Base-by-base conservation (phyloP, 1,140 invertebrate species). In the Bilobella aurantiaca region DNA sequence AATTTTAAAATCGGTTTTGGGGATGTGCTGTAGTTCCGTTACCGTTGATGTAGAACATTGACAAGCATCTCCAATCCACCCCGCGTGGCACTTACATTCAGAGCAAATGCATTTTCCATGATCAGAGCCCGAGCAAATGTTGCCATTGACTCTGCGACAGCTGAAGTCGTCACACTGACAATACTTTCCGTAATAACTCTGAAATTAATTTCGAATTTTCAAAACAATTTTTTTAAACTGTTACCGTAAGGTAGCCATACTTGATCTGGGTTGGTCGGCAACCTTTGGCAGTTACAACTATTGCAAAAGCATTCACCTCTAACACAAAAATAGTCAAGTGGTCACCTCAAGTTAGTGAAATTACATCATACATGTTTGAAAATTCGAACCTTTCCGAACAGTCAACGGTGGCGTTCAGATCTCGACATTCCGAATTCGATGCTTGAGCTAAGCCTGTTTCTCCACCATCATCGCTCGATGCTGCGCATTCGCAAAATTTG, bases 401-500 rank as follows among this genome's bases (percentile, higher is more conserved):
- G 64, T 89, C 83, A 2, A 85, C 76, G 32, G 84, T 83, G 1
- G 82, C 83, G 74, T 89, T 90, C 71, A 86, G 85, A 14, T 84
- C 82, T 32, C 88, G 81, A 77, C 94, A 97, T 63, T 23, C 49
- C 25, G 49, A 53, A 23, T n/a, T n/a, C n/a, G n/a, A n/a, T n/a
- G n/a, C n/a, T n/a, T n/a, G n/a, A n/a, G 23, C 21, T 16, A 23
- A 18, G 49, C 82, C 83, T 47, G 76, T 71, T 62, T 74, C 73
- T 25, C 68, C 67, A 62, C 78, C 78, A 23, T 75, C 74, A 30
- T 77, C 73, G 67, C 65, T 73, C 0, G 72, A 73, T 53, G 76
- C 77, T 47, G 86, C 86, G 75, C 93, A 96, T 78, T 96, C 90
- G 78, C 94, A 97, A 60, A 80, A 82, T 73, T 87, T 84, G 56